Base-by-base conservation (phyloP, 2,797 vertebrate species). In the Rhinatrema bivittatum region DNA sequence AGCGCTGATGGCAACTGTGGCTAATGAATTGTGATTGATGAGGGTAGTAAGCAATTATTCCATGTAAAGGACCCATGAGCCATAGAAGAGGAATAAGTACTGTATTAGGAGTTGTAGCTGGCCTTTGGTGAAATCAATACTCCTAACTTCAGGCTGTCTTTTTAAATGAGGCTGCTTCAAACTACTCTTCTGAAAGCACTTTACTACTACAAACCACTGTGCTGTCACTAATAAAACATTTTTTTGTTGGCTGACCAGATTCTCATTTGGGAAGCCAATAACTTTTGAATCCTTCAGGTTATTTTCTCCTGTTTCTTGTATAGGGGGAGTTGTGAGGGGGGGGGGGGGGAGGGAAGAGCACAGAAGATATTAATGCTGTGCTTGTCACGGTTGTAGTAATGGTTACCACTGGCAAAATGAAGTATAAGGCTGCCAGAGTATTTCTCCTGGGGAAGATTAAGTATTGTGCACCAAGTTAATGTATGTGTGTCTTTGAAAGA, bases 181-280 rank as follows among this genome's bases (percentile, higher is more conserved):
- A 7, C 13, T 2, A 2, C 5, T 16, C 9, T 16, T 6, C 9
- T 2, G 5, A 10, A 4, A 4, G 9, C 2, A 1, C 35, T 19
- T 2, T 20, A 38, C 18, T 29, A 14, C n/a, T 53, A 7, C 34
- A 30, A 51, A 36, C 40, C 32, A 16, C 16, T 6, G 16, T 2
- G 24, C 1, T 8, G 10, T 33, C 10, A 7, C 10, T 16, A 36
- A 40, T 9, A 23, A 51, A 21, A 1, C 3, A 4, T 7, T 20
- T 21, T 20, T 21, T 50, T 32, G 9, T 37, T 50, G 51, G 32
- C 8, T 48, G 13, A 31, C 34, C 9, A 15, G 11, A 5, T 20
- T 53, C 15, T 34, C 8, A 16, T 16, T 28, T 16, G 28, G 10
- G 15, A n/a, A n/a, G n/a, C 5, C 6, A 32, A 15, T 34, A 20